These are phyloP conservation scores for Melanostoma mellinum DNA, from an alignment of 2,888 invertebrate species.

Conservation along the genomic window DNA sequence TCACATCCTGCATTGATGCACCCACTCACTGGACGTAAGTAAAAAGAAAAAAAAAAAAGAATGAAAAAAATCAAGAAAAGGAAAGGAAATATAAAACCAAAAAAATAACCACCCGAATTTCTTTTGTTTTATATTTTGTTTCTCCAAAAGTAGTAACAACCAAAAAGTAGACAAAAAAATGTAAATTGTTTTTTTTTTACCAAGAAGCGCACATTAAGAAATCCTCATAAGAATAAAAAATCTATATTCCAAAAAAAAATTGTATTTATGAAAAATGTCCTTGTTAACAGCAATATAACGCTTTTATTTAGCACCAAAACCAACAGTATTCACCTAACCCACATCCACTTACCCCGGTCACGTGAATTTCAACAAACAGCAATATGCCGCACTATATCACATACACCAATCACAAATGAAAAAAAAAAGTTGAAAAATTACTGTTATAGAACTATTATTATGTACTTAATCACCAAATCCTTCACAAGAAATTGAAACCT, in stretches of 20 bases:
- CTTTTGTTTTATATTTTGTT: constrained; percentile 74
- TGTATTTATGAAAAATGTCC: constrained; percentile 38
- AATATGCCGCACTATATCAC: constrained; percentile 72
- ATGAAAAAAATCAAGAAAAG: constrained; percentile 61
- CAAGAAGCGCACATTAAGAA: constrained; percentile 56
- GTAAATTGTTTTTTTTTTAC: constrained; percentile 52
- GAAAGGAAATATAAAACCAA: constrained; percentile 72
- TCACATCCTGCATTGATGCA: constrained; percentile 99
- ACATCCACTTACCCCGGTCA: constrained; percentile 57
- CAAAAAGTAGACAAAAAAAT: constrained; percentile 41
- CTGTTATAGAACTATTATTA: neutral
- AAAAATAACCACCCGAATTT: constrained; percentile 60
- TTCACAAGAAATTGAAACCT: constrained; percentile 27
- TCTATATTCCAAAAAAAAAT: neutral
- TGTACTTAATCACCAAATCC: constrained; percentile 37
- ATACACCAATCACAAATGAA: constrained; percentile 64
- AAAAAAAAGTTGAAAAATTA: neutral
- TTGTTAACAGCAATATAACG: constrained; percentile 61
- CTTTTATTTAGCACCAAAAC: constrained; percentile 61
- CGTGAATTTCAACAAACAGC: constrained; percentile 49
- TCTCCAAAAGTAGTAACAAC: constrained; percentile 53
- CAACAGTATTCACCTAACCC: constrained; percentile 38
- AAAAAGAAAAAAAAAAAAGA: constrained; percentile 82
- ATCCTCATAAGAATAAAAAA: constrained; percentile 12
- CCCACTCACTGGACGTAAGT: constrained; percentile 99